A percentile compares a stretch with the other conserved stretches of the same genome.
Conservation (phyloP, 2,888 invertebrate species). For the Chouioia cunea region DNA sequence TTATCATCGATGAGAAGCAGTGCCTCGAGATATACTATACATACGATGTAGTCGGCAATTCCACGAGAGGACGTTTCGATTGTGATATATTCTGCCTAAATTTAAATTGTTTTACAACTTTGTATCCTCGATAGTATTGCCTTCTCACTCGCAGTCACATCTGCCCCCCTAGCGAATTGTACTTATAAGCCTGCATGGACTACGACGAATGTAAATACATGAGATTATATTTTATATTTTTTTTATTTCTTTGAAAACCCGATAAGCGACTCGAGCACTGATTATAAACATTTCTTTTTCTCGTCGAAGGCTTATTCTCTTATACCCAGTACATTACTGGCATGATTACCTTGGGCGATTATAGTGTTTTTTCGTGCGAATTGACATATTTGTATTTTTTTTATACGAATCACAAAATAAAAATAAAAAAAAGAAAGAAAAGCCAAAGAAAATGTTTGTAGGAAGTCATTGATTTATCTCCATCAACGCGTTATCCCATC, state of each 20-base stretch:
- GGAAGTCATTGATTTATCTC: conserved; percentile 1
- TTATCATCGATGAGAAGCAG: conserved; percentile 6
- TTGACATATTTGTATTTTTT: conserved; percentile 13
- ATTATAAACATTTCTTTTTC: not conserved
- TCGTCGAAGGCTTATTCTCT: not conserved
- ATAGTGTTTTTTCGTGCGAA: not conserved
- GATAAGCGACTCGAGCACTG: not conserved
- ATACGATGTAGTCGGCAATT: not conserved
- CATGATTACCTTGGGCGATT: conserved; percentile 21
- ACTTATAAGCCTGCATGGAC: not conserved
- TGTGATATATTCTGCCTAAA: too few relatives aligned
- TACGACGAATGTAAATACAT: too few relatives aligned
- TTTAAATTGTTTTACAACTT: too few relatives aligned
- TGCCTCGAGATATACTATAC: not conserved
- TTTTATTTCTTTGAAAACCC: not conserved
- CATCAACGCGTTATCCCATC: not conserved
- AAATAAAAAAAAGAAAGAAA: conserved; percentile 23
- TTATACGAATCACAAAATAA: not conserved
- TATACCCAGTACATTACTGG: conserved; percentile 21
- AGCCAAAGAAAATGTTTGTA: conserved; percentile 29
- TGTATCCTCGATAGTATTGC: too few relatives aligned
- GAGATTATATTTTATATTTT: not conserved
- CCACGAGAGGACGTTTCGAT: too few relatives aligned
- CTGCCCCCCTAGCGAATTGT: conserved; percentile 4
- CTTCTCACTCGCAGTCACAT: not conserved